Conservation (phyloP, 2,797 vertebrate genomes). For the Propithecus deckenii region DNA sequence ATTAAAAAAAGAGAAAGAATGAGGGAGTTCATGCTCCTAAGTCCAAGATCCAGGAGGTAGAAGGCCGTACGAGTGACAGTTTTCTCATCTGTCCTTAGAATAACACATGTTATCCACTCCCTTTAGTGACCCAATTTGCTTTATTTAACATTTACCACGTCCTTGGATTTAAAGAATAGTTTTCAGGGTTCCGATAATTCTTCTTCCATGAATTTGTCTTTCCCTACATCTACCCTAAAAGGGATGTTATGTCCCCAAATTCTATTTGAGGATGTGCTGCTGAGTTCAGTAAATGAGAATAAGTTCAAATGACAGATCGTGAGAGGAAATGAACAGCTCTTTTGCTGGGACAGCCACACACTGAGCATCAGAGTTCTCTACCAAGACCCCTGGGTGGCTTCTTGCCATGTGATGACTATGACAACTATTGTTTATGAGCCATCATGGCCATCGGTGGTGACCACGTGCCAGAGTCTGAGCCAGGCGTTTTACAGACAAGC, state of each 20-base stretch:
- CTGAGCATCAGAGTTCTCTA: neutral
- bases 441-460: rapidly evolving
- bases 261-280: too few relatives aligned
- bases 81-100: neutral
- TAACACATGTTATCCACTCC: neutral
- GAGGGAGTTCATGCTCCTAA: neutral
- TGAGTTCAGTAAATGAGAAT: neutral
- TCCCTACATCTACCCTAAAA: neutral
- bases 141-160: neutral
- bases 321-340: neutral
- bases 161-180: neutral
- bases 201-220: neutral
- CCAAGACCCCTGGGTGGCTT: rapidly evolving
- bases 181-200: neutral
- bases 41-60: neutral
- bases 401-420: neutral
- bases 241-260: neutral
- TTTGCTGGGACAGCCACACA: neutral
- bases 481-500: neutral
- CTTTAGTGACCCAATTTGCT: neutral
- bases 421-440: neutral
- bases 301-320: neutral
- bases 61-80: neutral
- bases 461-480: too few relatives aligned
- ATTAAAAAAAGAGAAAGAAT: neutral